Evolutionary conservation across 1,140 invertebrate species (phyloP).

Genomic region (Stegodyphus dumicola): DNA sequence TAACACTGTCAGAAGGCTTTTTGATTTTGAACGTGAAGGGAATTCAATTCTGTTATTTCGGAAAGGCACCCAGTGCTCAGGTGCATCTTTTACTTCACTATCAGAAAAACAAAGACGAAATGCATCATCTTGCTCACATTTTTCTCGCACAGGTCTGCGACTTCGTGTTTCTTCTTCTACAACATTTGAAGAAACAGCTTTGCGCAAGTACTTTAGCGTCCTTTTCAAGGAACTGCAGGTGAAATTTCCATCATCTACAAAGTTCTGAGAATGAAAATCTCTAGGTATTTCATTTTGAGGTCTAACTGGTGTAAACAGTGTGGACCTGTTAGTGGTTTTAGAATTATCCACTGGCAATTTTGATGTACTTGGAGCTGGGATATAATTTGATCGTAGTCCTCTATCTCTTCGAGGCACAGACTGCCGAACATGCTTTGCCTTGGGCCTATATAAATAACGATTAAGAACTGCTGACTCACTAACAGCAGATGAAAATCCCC

Average conservation of each 20-base stretch:
- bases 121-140: constrained; percentile 33
- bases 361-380: background rate
- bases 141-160: constrained; percentile 15
- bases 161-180: constrained; percentile 34
- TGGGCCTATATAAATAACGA: constrained; percentile 39
- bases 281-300: constrained; percentile 12
- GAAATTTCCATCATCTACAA: constrained; percentile 24
- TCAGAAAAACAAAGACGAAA: constrained; percentile 60
- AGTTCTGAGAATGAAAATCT: constrained; percentile 15
- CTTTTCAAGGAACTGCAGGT: constrained; percentile 57
- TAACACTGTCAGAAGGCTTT: constrained; percentile 34
- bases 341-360: background rate
- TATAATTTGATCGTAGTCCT: background rate
- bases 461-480: constrained; percentile 48
- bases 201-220: constrained; percentile 51
- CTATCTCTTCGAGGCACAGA: background rate
- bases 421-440: constrained; percentile 24
- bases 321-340: background rate
- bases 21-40: constrained; percentile 36
- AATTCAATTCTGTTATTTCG: constrained; percentile 21
- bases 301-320: constrained; percentile 8
- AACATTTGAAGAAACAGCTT: constrained; percentile 51
- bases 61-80: constrained; percentile 9
- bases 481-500: constrained; percentile 53
- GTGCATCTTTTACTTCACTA: constrained; percentile 52